phyloP scores from a whole-genome alignment of 2,113 vertebrate species.

The Microcebus jonahi region DNA sequence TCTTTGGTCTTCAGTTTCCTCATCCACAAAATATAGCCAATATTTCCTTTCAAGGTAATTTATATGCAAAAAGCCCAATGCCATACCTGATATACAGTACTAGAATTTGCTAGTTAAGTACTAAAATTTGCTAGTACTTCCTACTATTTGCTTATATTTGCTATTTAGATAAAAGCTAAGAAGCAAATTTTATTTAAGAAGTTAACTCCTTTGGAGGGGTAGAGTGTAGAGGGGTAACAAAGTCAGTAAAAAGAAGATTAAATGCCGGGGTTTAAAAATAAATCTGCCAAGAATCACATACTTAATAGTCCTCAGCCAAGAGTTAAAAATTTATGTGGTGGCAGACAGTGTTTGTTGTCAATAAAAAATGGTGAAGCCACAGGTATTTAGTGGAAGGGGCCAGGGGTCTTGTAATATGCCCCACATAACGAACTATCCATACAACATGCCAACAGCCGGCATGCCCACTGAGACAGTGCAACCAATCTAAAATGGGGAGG shows the following conservation, averaged over 20 bases:
- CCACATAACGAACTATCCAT: background rate
- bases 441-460: background rate
- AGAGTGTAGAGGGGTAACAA: background rate
- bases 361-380: background rate
- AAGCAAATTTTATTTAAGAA: constrained; percentile 1
- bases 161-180: background rate
- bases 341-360: background rate
- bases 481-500: background rate
- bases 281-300: background rate
- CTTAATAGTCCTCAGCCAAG: background rate
- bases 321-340: background rate
- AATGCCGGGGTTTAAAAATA: background rate
- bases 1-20: constrained; percentile 26
- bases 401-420: background rate
- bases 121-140: background rate
- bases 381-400: background rate
- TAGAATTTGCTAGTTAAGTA: background rate
- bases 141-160: background rate
- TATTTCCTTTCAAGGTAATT: background rate
- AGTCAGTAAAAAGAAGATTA: background rate
- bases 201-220: background rate
- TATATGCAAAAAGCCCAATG: constrained; percentile 17
- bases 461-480: background rate
- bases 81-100: background rate
- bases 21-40: background rate